A percentile compares a stretch with the other conserved stretches of the same genome.
Conservation (phyloP, 2,113 vertebrate species). For the Lasiurus borealis region DNA sequence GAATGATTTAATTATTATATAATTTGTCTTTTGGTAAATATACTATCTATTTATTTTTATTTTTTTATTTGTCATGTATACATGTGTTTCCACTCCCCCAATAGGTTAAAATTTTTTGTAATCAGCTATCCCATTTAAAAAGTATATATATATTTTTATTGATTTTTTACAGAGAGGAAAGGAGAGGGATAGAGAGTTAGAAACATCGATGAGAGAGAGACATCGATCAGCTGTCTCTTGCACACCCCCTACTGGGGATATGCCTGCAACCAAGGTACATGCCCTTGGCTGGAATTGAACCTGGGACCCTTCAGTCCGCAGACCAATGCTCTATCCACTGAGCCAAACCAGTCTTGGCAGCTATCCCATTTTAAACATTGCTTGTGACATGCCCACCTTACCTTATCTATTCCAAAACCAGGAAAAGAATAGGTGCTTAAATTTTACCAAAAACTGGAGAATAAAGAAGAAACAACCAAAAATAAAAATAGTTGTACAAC, state of each 20-base stretch:
- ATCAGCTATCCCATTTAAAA: background rate
- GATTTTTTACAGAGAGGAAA: too few species aligned
- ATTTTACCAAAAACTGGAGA: background rate
- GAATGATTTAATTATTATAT: background rate
- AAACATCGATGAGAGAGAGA: too few species aligned
- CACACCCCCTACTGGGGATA: too few species aligned
- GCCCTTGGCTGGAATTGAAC: too few species aligned
- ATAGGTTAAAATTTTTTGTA: background rate
- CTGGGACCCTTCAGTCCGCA: too few species aligned
- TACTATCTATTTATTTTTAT: background rate
- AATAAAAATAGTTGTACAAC: background rate
- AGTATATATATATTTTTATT: too few species aligned
- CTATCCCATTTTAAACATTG: background rate
- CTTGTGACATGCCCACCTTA: background rate
- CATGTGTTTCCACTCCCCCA: background rate
- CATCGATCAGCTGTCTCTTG: too few species aligned
- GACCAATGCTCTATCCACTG: too few species aligned
- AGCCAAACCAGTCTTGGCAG: too few species aligned
- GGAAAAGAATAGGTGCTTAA: background rate
- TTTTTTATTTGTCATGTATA: background rate
- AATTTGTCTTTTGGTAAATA: background rate
- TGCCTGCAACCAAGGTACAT: too few species aligned
- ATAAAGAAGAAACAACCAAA: background rate
- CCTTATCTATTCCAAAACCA: background rate
- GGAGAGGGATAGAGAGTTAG: too few species aligned